Evolutionary conservation across 2,797 vertebrate genomes (phyloP).

Genomic region (Arnoldichthys spilopterus): DNA sequence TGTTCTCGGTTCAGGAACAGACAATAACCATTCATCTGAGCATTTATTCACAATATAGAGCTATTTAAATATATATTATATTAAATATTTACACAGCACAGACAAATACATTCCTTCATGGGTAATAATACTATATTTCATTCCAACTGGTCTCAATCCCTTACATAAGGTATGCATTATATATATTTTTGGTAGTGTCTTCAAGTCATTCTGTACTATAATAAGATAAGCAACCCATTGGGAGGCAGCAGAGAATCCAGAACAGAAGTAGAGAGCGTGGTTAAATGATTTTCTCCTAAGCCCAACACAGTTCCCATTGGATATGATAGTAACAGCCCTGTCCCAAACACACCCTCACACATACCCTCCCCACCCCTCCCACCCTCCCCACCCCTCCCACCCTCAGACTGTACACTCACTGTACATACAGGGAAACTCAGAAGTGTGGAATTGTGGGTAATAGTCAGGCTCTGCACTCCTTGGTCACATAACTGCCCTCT

Average conservation of each 20-base stretch:
- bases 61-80: slow-evolving; percentile 62
- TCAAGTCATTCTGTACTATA: slow-evolving; percentile 67
- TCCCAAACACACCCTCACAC: slow-evolving; percentile 62
- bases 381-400: too few relatives aligned
- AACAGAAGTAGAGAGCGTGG: slow-evolving; percentile 75
- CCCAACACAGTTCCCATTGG: slow-evolving; percentile 23
- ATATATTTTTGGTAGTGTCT: slow-evolving; percentile 57
- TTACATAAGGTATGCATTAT: slow-evolving; percentile 48
- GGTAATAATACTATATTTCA: slow-evolving; percentile 62
- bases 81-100: slow-evolving; percentile 81
- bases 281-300: slow-evolving; percentile 60
- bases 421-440: slow-evolving; percentile 66
- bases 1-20: slow-evolving; percentile 40
- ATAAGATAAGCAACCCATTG: slow-evolving; percentile 68
- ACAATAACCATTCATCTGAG: slow-evolving; percentile 36
- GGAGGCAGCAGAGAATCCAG: slow-evolving; percentile 77
- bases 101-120: slow-evolving; percentile 73
- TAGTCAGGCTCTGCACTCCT: slow-evolving; percentile 68
- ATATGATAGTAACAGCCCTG: slow-evolving; percentile 46
- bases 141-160: slow-evolving; percentile 45
- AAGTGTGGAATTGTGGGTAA: slow-evolving; percentile 73
- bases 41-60: slow-evolving; percentile 52
- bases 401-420: slow-evolving; percentile 55
- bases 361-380: slow-evolving; percentile 57
- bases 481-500: slow-evolving; percentile 55